Evolutionary conservation across 2,113 vertebrate genomes (phyloP), one percentile per base, ranked within the genome.

Genomic region (Ameiurus melas): DNA sequence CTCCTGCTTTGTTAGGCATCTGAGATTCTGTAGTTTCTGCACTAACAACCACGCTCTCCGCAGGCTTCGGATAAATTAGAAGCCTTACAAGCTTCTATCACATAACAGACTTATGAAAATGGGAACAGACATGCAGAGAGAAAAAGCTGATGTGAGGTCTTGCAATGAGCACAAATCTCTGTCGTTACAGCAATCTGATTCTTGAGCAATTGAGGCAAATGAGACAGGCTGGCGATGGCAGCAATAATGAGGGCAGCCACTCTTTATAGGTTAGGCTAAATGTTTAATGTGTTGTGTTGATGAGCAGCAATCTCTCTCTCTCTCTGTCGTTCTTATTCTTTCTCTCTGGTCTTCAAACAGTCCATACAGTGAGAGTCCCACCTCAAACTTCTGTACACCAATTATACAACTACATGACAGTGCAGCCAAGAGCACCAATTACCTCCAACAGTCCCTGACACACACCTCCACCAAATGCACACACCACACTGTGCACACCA

Each of bases 211-310:
- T 13, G 70, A 84, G 62, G 9, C 71, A 27, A 87, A 83, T 30
- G 77, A 81, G 81, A 84, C 78, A 53, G 43, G 70, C 84, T 60
- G 36, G 17, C 14, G 47, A 80, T 77, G 36, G 70, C 39, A 81
- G 84, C 90, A 70, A 90, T 91, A 91, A 91, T 92, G 91, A 93
- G 89, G 87, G 88, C 89, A 90, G 90, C 88, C 90, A 91, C 86
- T 77, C 88, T 94, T 95, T 95, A 94, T 95, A 94, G 94, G 94
- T 94, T 94, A 94, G 91, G 68, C 87, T 96, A 94, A 96, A 96
- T 95, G 93, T 95, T 96, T 95, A 94, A 95, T 95, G 94, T 86
- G 86, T 92, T 92, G 94, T 93, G 93, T 89, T 92, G 93, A 94
- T 94, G 90, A 94, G 90, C 87, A 68, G 53, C 80, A 88, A 85